These are phyloP conservation scores for Lordiphosa fenestrarum DNA, from an alignment of 2,888 invertebrate genomes.

Conservation along the genomic window DNA sequence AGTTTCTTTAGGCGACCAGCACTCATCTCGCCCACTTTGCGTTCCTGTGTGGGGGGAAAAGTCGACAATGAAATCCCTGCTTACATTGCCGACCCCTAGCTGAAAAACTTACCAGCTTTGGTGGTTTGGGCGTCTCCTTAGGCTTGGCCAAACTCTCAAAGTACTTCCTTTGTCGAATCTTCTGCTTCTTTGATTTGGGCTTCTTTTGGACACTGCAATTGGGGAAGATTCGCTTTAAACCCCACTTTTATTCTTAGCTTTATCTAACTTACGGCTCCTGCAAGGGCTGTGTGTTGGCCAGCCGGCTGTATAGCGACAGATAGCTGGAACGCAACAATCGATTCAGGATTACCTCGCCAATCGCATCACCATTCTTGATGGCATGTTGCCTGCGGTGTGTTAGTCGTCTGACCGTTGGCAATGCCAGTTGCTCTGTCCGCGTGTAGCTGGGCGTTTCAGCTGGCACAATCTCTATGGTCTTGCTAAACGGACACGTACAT, in stretches of 20 bases:
- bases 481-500: conserved; percentile 65
- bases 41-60: conserved; percentile 24
- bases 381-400: conserved; percentile 32
- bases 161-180: conserved; percentile 62
- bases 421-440: conserved; percentile 75
- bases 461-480: conserved; percentile 59
- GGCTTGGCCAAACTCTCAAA: conserved; percentile 69
- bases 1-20: conserved; percentile 56
- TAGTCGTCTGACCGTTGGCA: conserved; percentile 59
- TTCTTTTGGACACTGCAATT: conserved; percentile 46
- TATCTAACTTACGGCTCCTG: conserved; percentile 52
- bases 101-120: conserved; percentile 45
- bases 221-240: neutral
- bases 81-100: neutral
- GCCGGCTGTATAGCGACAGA: conserved; percentile 76
- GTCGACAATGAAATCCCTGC: neutral
- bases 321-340: conserved; percentile 73
- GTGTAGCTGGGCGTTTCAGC: conserved; percentile 55
- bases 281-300: conserved; percentile 69
- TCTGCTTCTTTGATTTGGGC: conserved; percentile 59
- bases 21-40: conserved; percentile 28
- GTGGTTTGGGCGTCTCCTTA: conserved; percentile 49
- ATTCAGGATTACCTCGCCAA: conserved; percentile 64
- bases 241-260: neutral
- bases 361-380: conserved; percentile 29